Conservation (phyloP, 2,888 invertebrate species). For the Campopleginae sp. region DNA sequence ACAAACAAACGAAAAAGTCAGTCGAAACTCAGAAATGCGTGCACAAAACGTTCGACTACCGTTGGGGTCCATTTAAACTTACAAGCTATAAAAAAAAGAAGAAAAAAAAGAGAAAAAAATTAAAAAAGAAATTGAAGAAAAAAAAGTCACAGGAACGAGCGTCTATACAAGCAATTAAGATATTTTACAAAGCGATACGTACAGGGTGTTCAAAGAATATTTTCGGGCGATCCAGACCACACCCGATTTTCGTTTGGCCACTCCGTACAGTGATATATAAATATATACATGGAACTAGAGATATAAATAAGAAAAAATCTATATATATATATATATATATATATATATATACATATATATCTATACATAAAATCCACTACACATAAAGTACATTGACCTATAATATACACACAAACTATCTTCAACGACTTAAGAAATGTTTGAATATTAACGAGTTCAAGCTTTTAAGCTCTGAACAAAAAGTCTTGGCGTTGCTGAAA, state of each 20-base stretch:
- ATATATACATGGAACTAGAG: constrained; percentile 55
- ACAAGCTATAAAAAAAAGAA: constrained; percentile 59
- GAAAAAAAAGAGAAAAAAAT: constrained; percentile 8
- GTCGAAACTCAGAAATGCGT: constrained; percentile 70
- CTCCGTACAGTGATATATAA: constrained; percentile 74
- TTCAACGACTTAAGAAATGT: constrained; percentile 68
- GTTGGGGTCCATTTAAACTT: constrained; percentile 81
- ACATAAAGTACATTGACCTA: constrained; percentile 62
- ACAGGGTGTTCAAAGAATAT: constrained; percentile 71
- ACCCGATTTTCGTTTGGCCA: constrained; percentile 70
- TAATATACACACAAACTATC: constrained; percentile 71
- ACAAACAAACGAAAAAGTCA: constrained; percentile 10
- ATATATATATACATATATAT: constrained; percentile 3
- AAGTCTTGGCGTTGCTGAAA: constrained; percentile 45
- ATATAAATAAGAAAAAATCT: constrained; percentile 48
- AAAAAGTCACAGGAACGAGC: constrained; percentile 65
- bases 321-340: too few species aligned
- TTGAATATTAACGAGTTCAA: constrained; percentile 66
- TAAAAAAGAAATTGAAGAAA: neutral
- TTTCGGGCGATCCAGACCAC: constrained; percentile 63
- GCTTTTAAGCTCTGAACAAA: constrained; percentile 33
- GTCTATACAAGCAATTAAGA: constrained; percentile 71
- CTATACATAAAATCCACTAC: constrained; percentile 60
- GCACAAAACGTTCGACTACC: constrained; percentile 77
- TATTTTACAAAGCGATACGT: constrained; percentile 74